Evolutionary conservation across 92 coral and sea anemone species (phyloP), one percentile per base, ranked within the genome.

Genomic region (Zoanthus solanderi): DNA sequence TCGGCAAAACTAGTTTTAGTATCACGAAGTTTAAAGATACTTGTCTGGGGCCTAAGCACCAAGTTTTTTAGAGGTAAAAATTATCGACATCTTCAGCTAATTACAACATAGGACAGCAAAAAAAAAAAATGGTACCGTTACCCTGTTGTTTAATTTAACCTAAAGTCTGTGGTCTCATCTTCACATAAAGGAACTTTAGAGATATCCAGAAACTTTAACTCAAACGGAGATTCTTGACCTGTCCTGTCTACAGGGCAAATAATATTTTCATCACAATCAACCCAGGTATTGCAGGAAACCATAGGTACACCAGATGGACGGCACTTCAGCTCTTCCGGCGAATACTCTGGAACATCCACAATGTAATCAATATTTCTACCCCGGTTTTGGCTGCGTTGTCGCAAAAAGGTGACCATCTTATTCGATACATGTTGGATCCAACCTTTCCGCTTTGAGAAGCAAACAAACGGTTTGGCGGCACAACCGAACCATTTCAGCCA

Each of bases 401-500:
- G 56, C 7, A 60, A 79, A 7, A 42, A 61, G 56, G 72, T 17
- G 29, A 79, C 52, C 60, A 17, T 34, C 54, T 58, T 44, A 18
- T 63, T 60, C 53, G 71, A 79, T 5, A 29, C 72, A 37, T 47
- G 32, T 6, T 68, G 48, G 34, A 61, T 42, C 72, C 84, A 79
- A 2, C 71, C 53, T 48, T 79, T 79, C 5, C 84, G 72, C 32
- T 58, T 79, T 48, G 65, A 69, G 60, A 79, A 79, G 34, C 71
- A 79, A 23, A 79, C 84, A 31, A 79, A 68, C 29, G 84, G 84
- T 34, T 79, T 79, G 7, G 84, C 84, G 8, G 72, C 84, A 60
- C 84, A 79, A 2, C 84, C 84, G 17, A 79, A 79, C 84, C 84
- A 79, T 56, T 61, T 79, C 16, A 79, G 54, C 84, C 84, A 79